These are phyloP conservation scores for Homarus americanus DNA, from an alignment of 1,140 invertebrate species.

Conservation along the genomic window DNA sequence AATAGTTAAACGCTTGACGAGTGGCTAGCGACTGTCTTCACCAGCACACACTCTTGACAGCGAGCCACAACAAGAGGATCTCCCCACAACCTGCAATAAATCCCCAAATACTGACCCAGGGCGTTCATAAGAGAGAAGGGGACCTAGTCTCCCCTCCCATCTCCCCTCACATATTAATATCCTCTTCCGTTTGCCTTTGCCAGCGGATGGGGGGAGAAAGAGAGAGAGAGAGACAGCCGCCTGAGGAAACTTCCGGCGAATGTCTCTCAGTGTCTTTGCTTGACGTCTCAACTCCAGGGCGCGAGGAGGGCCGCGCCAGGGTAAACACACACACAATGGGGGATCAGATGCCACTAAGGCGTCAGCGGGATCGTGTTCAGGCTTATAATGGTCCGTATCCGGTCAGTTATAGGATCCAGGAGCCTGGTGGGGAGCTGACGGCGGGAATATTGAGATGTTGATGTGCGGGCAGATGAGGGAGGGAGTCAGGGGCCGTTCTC, in stretches of 20 bases:
- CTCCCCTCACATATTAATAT: slow-evolving; percentile 58
- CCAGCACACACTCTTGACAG: no score
- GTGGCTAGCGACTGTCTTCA: no score
- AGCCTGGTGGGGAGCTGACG: slow-evolving; percentile 16
- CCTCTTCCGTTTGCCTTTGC: slow-evolving; percentile 60
- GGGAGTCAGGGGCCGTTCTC: background rate
- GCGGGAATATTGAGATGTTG: slow-evolving; percentile 10
- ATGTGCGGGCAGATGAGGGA: background rate
- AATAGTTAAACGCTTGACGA: no score
- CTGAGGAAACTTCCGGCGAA: background rate
- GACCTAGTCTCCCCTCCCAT: background rate
- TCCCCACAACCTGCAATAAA: no score
- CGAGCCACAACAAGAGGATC: no score
- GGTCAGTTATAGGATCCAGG: slow-evolving; percentile 51
- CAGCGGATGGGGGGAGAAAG: slow-evolving; percentile 8
- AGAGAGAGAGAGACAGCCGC: background rate
- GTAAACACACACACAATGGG: slow-evolving; percentile 55
- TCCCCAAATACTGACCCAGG: background rate
- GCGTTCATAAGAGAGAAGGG: background rate
- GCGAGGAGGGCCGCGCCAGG: slow-evolving; percentile 4
- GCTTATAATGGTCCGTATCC: slow-evolving; percentile 67
- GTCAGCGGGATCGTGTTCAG: slow-evolving; percentile 52
- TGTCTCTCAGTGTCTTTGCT: background rate
- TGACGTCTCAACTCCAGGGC: slow-evolving; percentile 49
- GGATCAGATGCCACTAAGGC: slow-evolving; percentile 59